Base-by-base conservation (phyloP, 2,797 vertebrate genomes). In the Vultur gryphus region DNA sequence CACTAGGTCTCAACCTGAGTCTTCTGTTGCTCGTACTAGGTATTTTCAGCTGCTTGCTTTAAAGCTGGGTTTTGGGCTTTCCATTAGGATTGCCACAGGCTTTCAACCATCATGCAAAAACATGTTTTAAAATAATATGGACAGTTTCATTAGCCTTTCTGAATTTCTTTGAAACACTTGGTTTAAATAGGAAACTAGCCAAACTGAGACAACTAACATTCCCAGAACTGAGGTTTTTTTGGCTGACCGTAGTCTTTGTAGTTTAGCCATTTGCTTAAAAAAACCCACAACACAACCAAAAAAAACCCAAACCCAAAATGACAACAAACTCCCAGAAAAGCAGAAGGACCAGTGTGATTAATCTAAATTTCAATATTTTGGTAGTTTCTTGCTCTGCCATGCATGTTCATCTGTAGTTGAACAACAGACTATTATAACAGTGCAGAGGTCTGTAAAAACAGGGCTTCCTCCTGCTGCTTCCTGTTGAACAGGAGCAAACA, bases 361-460 rank as follows among this genome's bases (percentile, higher is more conserved):
- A 54, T 59, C 20, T 75, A 46, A 52, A 43, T 7, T 7, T 72
- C 7, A 64, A 0, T 61, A 17, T 66, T 62, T 9, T 0, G 2
- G 29, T 81, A 25, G 21, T 28, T 76, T 73, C 46, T 84, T 81
- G 19, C 54, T 76, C 23, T 78, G 26, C 17, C 7, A 1, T 26
- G 15, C 8, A 10, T 0, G 0, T 87, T 83, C 39, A 33, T 39
- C 37, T 44, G 28, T 62, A 64, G 44, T 37, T 7, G 10, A 75
- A 43, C 19, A 59, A 20, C n/a, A 75, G 64, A 26, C 25, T 31
- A 3, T 17, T 49, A 1, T 18, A 52, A 9, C n/a, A 49, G 35
- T 10, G 29, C 14, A 29, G 39, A 57, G 26, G 41, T 33, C 54
- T 89, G 33, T 52, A 43, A 77, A 69, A 80, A 9, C 31, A 59